Conservation (phyloP, 2,888 invertebrate species). For the Monopis laevigella region DNA sequence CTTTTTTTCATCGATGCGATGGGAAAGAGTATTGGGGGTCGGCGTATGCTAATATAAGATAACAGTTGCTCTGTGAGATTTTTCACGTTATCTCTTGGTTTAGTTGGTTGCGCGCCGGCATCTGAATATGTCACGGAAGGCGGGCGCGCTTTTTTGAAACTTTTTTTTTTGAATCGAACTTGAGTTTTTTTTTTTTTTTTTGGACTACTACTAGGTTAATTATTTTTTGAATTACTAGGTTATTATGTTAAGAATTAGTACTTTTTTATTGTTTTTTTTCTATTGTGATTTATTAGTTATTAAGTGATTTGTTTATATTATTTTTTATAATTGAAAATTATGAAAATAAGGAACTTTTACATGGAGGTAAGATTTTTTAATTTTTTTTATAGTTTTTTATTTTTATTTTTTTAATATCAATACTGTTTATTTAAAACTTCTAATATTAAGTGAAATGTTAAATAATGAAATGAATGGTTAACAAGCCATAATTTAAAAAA, state of each 20-base stretch:
- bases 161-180: neutral
- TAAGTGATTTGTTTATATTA: constrained; percentile 3
- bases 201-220: neutral
- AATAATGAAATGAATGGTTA: too few species aligned
- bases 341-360: constrained; percentile 58
- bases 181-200: neutral
- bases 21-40: constrained; percentile 40
- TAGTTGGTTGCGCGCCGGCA: constrained; percentile 58
- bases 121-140: constrained; percentile 38
- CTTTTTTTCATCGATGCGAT: constrained; percentile 41
- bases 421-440: too few species aligned
- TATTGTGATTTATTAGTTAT: constrained; percentile 3
- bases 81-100: constrained; percentile 42
- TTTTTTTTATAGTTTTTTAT: constrained; percentile 1
- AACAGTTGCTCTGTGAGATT: constrained; percentile 33
- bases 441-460: too few species aligned
- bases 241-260: too few species aligned
- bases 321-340: constrained; percentile 31
- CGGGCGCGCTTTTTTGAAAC: constrained; percentile 12
- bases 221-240: too few species aligned
- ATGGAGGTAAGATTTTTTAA: constrained; percentile 43
- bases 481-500: too few species aligned
- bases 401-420: too few species aligned
- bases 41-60: constrained; percentile 56
- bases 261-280: constrained; percentile 12